A percentile compares a stretch with the other conserved stretches of the same genome.
phyloP scores from a whole-genome alignment of 2,888 invertebrate genomes.

The Drosophila conformis region DNA sequence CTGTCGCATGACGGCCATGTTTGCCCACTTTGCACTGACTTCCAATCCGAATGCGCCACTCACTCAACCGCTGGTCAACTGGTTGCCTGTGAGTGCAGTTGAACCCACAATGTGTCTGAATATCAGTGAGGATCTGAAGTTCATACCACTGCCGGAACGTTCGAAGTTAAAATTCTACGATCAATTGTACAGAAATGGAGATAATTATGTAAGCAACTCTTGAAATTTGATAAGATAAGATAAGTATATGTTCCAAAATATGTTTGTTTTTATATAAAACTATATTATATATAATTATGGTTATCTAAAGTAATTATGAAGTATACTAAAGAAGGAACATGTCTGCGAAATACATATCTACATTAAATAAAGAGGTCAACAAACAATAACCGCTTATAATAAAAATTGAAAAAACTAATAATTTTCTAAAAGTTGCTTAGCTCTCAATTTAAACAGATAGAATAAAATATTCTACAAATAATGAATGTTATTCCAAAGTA shows the following conservation, averaged over 20 bases:
- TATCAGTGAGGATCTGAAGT: slow-evolving; percentile 68
- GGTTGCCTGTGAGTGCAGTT: slow-evolving; percentile 58
- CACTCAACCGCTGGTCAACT: slow-evolving; percentile 54
- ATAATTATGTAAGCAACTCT: slow-evolving; percentile 35
- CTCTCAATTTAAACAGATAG: background rate
- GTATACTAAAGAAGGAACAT: too few species aligned
- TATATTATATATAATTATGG: too few species aligned
- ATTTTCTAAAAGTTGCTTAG: background rate
- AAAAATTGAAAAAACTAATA: background rate
- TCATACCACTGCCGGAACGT: slow-evolving; percentile 72
- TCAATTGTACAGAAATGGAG: slow-evolving; percentile 53
- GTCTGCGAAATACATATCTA: too few species aligned
- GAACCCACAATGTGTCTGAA: slow-evolving; percentile 71
- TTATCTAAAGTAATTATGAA: too few species aligned
- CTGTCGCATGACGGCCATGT: slow-evolving; percentile 71
- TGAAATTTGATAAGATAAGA: background rate
- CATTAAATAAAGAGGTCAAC: too few species aligned
- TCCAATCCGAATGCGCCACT: slow-evolving; percentile 75
- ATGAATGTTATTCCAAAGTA: background rate
- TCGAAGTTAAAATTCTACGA: slow-evolving; percentile 64
- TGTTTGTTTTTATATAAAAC: background rate
- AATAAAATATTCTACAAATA: background rate
- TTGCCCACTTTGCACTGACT: slow-evolving; percentile 72
- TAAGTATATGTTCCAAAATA: background rate
- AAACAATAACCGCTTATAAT: background rate